These are phyloP conservation scores for Pterostichus niger DNA, from an alignment of 2,888 invertebrate genomes.

Conservation along the genomic window DNA sequence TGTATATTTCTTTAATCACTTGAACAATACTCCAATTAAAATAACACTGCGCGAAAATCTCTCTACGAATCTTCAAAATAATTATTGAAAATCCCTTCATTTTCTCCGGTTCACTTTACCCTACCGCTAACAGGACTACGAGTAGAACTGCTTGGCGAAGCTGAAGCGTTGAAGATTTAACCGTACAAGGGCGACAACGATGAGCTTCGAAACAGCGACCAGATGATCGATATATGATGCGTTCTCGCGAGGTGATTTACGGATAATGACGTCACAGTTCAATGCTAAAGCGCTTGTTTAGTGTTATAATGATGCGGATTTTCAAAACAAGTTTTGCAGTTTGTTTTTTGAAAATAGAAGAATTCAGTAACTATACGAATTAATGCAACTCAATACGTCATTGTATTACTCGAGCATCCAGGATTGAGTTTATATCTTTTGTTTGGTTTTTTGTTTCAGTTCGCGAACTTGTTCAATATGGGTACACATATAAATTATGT, in stretches of 20 bases:
- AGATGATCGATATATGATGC: slow-evolving; percentile 10
- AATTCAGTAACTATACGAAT: too few relatives aligned
- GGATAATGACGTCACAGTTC: slow-evolving; percentile 7
- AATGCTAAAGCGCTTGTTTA: background rate
- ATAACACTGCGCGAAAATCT: slow-evolving; percentile 37
- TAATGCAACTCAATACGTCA: too few relatives aligned
- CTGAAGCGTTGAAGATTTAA: background rate
- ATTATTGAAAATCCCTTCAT: slow-evolving; percentile 48
- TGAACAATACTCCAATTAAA: slow-evolving; percentile 38
- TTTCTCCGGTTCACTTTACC: slow-evolving; percentile 6
- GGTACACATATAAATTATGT: too few relatives aligned
- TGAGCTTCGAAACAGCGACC: background rate
- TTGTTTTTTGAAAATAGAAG: background rate
- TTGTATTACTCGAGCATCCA: too few relatives aligned
- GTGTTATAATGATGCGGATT: background rate
- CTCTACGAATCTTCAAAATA: slow-evolving; percentile 33
- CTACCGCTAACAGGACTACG: slow-evolving; percentile 13
- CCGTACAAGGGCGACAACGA: background rate
- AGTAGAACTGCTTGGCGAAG: slow-evolving; percentile 3
- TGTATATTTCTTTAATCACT: background rate
- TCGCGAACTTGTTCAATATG: too few relatives aligned
- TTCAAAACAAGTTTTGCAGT: background rate
- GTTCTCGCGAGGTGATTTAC: slow-evolving; percentile 4
- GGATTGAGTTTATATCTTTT: too few relatives aligned
- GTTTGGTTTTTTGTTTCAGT: too few relatives aligned